Percentiles rank a stretch among this genome's conserved stretches.
phyloP scores from a whole-genome alignment of 1,140 invertebrate species.

The Helicorthomorpha holstii region DNA sequence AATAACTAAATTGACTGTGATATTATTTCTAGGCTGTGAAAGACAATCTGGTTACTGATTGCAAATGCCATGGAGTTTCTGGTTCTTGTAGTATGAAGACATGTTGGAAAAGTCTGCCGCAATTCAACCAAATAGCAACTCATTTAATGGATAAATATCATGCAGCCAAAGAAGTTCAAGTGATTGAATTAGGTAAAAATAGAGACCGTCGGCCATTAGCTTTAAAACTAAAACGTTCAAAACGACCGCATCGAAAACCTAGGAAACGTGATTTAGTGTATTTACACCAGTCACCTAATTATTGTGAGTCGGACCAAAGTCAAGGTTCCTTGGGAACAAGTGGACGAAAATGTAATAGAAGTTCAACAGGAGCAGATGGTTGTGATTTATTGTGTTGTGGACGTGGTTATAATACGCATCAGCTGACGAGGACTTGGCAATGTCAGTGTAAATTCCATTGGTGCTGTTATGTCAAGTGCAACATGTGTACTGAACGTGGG shows the following conservation, averaged over 20 bases:
- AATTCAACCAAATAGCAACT: slow-evolving; percentile 66
- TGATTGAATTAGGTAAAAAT: slow-evolving; percentile 29
- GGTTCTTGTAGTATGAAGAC: slow-evolving; percentile 87
- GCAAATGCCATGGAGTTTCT: slow-evolving; percentile 92
- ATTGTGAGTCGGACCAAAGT: slow-evolving; percentile 60
- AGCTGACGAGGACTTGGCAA: slow-evolving; percentile 45
- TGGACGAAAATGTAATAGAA: slow-evolving; percentile 67
- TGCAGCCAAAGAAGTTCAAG: slow-evolving; percentile 52
- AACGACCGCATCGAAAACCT: slow-evolving; percentile 31
- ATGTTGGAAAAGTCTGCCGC: slow-evolving; percentile 77
- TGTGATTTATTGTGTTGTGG: slow-evolving; percentile 77
- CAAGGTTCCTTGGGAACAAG: slow-evolving; percentile 65
- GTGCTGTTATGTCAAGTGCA: slow-evolving; percentile 79
- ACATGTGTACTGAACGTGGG: slow-evolving; percentile 47
- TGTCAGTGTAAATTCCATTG: slow-evolving; percentile 81
- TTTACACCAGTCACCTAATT: slow-evolving; percentile 76
- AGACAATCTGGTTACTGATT: slow-evolving; percentile 58
- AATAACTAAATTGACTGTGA: neutral
- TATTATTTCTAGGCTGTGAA: slow-evolving; percentile 56
- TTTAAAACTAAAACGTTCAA: slow-evolving; percentile 15
- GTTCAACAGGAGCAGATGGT: slow-evolving; percentile 49
- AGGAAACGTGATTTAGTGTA: slow-evolving; percentile 71
- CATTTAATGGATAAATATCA: slow-evolving; percentile 67
- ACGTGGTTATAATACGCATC: slow-evolving; percentile 54
- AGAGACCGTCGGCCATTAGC: slow-evolving; percentile 18